Evolutionary conservation across 1,140 invertebrate species (phyloP).

Genomic region (Acyrthosiphon pisum): DNA sequence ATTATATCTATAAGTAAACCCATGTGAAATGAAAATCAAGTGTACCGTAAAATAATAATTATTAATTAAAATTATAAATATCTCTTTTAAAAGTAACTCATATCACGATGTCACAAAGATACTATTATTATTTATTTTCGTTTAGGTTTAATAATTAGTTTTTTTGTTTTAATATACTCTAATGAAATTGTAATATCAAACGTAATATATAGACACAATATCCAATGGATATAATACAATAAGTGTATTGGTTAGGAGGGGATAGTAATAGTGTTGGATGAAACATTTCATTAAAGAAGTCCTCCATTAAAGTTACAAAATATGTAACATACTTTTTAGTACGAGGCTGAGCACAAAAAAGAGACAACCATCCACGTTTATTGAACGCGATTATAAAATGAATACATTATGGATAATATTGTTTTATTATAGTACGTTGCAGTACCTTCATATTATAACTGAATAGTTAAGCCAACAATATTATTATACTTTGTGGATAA

Average conservation of each 20-base stretch:
- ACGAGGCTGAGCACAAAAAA: not conserved
- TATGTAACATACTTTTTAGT: not conserved
- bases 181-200: not conserved
- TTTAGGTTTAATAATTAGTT: not conserved
- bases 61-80: not conserved
- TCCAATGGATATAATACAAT: not conserved
- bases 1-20: not conserved
- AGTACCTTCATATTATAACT: not conserved
- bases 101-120: not conserved
- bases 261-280: not conserved
- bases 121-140: not conserved
- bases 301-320: not conserved
- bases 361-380: too few species aligned
- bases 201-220: not conserved
- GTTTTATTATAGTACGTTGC: not conserved
- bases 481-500: not conserved
- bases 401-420: not conserved
- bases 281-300: not conserved
- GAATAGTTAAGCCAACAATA: not conserved
- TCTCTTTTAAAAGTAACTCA: not conserved
- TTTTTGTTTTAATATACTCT: not conserved
- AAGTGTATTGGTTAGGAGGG: not conserved
- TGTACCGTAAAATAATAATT: not conserved
- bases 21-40: not conserved
- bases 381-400: not conserved